These are phyloP conservation scores for Drosophila neonasuta DNA, from an alignment of 2,888 invertebrate genomes.

Conservation along the genomic window DNA sequence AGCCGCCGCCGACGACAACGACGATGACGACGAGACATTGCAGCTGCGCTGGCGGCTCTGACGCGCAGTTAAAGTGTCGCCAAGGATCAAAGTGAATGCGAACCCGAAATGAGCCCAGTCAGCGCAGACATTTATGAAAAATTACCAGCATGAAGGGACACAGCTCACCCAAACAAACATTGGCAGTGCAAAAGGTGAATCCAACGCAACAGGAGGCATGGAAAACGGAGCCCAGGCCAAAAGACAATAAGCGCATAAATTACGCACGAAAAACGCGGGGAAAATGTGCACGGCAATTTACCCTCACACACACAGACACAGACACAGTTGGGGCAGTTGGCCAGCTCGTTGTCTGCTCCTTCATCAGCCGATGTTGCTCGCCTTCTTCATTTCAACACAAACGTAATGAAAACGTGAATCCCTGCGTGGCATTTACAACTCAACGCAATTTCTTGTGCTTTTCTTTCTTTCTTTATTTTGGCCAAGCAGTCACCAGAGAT, in stretches of 20 bases:
- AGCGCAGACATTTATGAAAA: conserved; percentile 64
- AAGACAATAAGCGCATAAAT: conserved; percentile 75
- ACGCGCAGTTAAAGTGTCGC: conserved; percentile 58
- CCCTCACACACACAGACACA: conserved; percentile 15
- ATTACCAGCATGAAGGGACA: conserved; percentile 57
- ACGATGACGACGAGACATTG: conserved; percentile 7
- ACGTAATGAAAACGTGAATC: conserved; percentile 76
- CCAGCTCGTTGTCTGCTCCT: conserved; percentile 2
- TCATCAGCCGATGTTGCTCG: not conserved
- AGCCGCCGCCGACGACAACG: conserved; percentile 15
- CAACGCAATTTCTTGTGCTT: conserved; percentile 61
- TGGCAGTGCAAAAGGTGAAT: conserved; percentile 12
- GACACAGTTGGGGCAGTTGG: conserved; percentile 17
- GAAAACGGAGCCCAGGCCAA: conserved; percentile 7
- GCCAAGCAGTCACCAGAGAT: conserved; percentile 59
- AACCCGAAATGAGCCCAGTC: conserved; percentile 25
- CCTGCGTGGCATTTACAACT: conserved; percentile 74
- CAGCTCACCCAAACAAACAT: conserved; percentile 26
- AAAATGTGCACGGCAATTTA: conserved; percentile 43
- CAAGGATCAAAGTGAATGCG: conserved; percentile 63
- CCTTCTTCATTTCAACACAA: conserved; percentile 52
- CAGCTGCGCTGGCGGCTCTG: conserved; percentile 36
- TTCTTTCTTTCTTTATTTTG: conserved; percentile 21
- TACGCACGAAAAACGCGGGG: conserved; percentile 59
- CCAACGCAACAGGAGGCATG: conserved; percentile 26